These are phyloP conservation scores for Actinernus sp. DNA, from an alignment of 92 coral and sea anemone genomes.

Conservation along the genomic window DNA sequence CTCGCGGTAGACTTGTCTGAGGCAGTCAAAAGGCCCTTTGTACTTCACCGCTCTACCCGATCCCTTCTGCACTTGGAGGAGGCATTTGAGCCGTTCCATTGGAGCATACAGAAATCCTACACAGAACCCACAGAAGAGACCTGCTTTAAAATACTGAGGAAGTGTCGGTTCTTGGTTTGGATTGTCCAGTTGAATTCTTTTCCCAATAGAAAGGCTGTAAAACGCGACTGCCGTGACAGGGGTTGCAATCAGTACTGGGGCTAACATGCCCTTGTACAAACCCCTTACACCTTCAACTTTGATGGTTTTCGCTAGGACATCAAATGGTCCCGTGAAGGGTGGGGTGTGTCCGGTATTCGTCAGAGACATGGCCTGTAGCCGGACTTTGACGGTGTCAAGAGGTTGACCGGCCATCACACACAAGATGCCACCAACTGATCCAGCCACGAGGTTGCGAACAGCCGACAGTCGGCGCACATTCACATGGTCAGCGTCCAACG, in stretches of 20 bases:
- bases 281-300: conserved; percentile 80
- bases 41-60: conserved; percentile 52
- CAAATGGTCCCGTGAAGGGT: conserved; percentile 71
- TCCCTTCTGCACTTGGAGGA: conserved; percentile 85
- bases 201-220: conserved; percentile 75
- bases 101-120: conserved; percentile 66
- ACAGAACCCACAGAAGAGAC: conserved; percentile 71
- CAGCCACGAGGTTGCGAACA: conserved; percentile 80
- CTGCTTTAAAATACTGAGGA: conserved; percentile 78
- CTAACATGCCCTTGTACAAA: conserved; percentile 81
- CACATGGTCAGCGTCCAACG: conserved; percentile 12
- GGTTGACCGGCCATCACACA: conserved; percentile 87
- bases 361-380: conserved; percentile 77
- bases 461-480: conserved; percentile 56
- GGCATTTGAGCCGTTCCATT: conserved; percentile 82
- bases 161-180: conserved; percentile 48
- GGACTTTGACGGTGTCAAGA: conserved; percentile 92
- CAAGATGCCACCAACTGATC: conserved; percentile 87
- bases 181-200: conserved; percentile 71
- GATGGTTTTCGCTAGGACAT: conserved; percentile 70
- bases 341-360: too few species aligned
- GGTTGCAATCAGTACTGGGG: conserved; percentile 82
- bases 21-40: conserved; percentile 73
- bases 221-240: conserved; percentile 79
- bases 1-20: conserved; percentile 47